These are phyloP conservation scores for Pristionchus arcanus DNA, from an alignment of 2,888 invertebrate species.

Conservation along the genomic window DNA sequence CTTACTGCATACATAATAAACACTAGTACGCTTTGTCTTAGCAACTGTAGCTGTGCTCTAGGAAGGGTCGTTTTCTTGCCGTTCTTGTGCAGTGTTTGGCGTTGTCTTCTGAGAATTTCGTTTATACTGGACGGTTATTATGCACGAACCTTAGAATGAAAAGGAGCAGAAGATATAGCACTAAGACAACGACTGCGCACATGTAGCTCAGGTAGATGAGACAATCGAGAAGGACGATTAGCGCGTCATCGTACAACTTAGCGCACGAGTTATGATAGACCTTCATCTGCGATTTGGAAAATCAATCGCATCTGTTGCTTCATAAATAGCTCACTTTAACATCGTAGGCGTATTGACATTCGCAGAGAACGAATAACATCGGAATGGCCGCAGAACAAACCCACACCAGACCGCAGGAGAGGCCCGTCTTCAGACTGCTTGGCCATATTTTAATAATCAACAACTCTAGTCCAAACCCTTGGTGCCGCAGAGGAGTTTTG, in stretches of 20 bases:
- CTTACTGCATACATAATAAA: background rate
- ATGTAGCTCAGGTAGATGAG: background rate
- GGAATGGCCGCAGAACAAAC: background rate
- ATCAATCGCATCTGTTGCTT: background rate
- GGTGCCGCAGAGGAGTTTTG: background rate
- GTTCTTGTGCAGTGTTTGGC: background rate
- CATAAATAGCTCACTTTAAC: background rate
- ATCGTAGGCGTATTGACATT: background rate
- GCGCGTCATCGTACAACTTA: background rate
- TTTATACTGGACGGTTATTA: background rate
- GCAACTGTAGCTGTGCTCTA: background rate
- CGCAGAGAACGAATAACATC: background rate
- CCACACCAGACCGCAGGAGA: background rate
- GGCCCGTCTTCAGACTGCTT: background rate
- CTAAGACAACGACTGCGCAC: background rate
- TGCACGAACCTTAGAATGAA: background rate
- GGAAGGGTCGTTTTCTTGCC: background rate
- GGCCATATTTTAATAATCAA: too few species aligned
- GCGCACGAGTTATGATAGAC: background rate
- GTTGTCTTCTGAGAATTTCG: background rate
- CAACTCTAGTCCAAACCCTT: background rate
- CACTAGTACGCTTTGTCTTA: background rate
- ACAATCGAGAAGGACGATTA: background rate
- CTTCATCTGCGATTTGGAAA: background rate
- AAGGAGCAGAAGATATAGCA: background rate